These are phyloP conservation scores for Trachelus stipa DNA, from an alignment of 2,888 invertebrate genomes.

Conservation along the genomic window DNA sequence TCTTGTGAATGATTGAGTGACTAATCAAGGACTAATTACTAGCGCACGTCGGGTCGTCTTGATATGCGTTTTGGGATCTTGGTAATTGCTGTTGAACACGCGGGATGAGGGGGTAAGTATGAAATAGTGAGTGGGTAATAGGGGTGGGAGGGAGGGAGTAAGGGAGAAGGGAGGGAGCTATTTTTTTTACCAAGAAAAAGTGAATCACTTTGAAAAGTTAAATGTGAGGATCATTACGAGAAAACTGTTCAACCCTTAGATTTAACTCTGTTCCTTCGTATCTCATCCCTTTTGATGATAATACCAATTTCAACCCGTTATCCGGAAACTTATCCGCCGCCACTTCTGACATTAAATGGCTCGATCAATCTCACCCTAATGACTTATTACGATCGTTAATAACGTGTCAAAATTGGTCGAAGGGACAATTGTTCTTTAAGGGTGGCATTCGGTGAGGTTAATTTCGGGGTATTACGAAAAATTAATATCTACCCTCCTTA, in stretches of 20 bases:
- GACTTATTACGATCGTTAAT: slow-evolving; percentile 8
- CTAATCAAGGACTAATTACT: too few relatives aligned
- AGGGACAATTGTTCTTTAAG: not conserved
- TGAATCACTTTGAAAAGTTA: not conserved
- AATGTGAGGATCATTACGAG: slow-evolving; percentile 1
- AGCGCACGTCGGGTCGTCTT: too few relatives aligned
- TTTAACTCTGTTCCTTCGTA: not conserved
- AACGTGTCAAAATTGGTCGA: not conserved
- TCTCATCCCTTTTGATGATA: not conserved
- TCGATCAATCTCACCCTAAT: slow-evolving; percentile 2
- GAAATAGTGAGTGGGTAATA: not conserved
- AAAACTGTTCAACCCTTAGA: not conserved
- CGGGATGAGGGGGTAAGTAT: not conserved
- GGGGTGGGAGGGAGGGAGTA: too few relatives aligned
- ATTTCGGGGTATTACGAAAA: not conserved
- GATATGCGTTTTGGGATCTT: too few relatives aligned
- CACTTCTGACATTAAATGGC: not conserved
- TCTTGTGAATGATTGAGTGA: too few relatives aligned
- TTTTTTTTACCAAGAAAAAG: not conserved
- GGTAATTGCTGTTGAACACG: not conserved
- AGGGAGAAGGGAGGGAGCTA: not conserved
- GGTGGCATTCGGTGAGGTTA: not conserved
- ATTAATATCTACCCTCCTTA: not conserved
- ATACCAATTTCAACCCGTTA: slow-evolving; percentile 4
- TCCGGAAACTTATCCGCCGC: not conserved